Evolutionary conservation across 2,113 vertebrate genomes (phyloP), one percentile per base, ranked within the genome.

Genomic region (Strigops habroptila): DNA sequence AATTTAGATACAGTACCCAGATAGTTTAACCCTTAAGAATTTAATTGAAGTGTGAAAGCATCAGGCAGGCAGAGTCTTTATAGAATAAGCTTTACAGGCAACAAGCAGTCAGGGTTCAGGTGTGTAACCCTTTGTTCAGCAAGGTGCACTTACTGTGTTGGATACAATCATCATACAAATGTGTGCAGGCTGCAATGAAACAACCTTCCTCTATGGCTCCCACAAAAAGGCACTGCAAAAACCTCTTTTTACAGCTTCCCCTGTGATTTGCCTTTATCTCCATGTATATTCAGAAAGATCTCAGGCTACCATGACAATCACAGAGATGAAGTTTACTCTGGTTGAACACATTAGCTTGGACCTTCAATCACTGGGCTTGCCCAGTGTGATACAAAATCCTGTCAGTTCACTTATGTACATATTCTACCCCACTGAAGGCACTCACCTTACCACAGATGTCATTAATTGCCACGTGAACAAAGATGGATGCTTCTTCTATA

Each of bases 401-500:
- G 39, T 7, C 76, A 51, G 71, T 21, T 60, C 12, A 25, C 41
- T 57, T 2, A 37, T 6, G 6, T 3, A 23, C 5, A 10, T 24
- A 31, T 1, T 8, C 4, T 4, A 5, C 7, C 12, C 5, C 41
- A 5, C 19, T 3, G 30, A 2, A 9, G 33, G 60, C 67, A 97
- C 99, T 97, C 98, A 99, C 99, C 99, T 99, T 99, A 99, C 99
- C 99, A 65, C 98, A 98, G 98, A 99, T 98, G 97, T 99, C 99
- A 96, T 99, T 98, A 91, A 99, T 96, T 60, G 99, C 98, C 96
- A 99, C 97, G 21, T 99, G 99, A 92, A 99, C 99, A 81, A 99
- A 99, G 97, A 99, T 98, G 87, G 99, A 99, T 7, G 99, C 99
- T 86, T 99, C 99, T 92, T 99, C 99, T 98, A 99, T 99, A 68